These are phyloP conservation scores for Euphydryas editha DNA, from an alignment of 2,888 invertebrate species.

Conservation along the genomic window DNA sequence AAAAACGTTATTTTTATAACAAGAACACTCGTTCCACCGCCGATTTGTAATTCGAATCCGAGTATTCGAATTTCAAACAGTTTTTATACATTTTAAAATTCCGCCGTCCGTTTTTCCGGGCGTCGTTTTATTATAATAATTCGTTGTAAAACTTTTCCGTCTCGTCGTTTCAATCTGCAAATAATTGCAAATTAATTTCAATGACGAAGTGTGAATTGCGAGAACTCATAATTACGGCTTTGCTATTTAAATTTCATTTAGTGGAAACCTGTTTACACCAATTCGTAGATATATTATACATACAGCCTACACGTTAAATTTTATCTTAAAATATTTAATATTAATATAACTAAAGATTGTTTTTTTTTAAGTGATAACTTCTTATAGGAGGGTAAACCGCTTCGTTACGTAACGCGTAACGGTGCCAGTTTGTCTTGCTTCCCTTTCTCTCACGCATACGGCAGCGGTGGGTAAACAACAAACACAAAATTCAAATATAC, in stretches of 20 bases:
- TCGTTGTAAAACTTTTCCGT: slow-evolving; percentile 24
- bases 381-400: too few relatives aligned
- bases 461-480: too few relatives aligned
- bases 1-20: slow-evolving; percentile 43
- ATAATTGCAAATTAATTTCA: slow-evolving; percentile 40
- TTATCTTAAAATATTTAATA: too few relatives aligned
- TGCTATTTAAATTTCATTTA: slow-evolving; percentile 30
- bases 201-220: slow-evolving; percentile 33
- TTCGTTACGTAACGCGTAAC: too few relatives aligned
- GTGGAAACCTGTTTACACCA: slow-evolving; percentile 1
- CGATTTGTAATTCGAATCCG: slow-evolving; percentile 46
- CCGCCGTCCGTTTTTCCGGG: slow-evolving; percentile 12
- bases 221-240: slow-evolving; percentile 23
- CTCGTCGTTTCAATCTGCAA: slow-evolving; percentile 33
- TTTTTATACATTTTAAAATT: slow-evolving; percentile 36
- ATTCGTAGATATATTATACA: background rate
- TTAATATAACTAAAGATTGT: too few relatives aligned
- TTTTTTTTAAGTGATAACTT: too few relatives aligned
- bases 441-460: too few relatives aligned
- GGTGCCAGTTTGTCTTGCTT: too few relatives aligned
- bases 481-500: too few relatives aligned
- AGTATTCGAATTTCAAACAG: slow-evolving; percentile 43
- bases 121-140: slow-evolving; percentile 34
- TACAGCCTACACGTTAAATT: background rate
- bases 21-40: slow-evolving; percentile 39